Conservation (phyloP, 2,113 vertebrate genomes). For the Nothocercus julius region DNA sequence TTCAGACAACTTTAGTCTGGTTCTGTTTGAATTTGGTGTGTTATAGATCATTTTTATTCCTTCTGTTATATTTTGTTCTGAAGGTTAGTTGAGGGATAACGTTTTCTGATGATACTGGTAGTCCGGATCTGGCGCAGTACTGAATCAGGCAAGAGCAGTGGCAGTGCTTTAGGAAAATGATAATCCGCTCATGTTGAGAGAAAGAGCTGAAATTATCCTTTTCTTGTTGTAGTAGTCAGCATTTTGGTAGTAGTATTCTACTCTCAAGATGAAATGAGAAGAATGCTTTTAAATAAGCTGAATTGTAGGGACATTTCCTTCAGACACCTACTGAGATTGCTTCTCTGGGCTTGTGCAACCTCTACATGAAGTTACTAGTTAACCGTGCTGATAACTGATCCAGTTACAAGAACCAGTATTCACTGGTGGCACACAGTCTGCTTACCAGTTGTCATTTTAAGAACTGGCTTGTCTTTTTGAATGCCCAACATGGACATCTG, state of each 20-base stretch:
- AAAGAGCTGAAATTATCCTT: not conserved
- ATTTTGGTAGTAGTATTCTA: not conserved
- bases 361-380: not conserved
- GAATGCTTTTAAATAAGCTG: not conserved
- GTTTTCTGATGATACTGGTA: not conserved
- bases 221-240: not conserved
- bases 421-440: not conserved
- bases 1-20: not conserved
- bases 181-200: not conserved
- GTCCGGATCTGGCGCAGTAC: too few relatives aligned
- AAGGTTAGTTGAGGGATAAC: not conserved
- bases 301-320: not conserved
- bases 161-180: not conserved
- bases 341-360: not conserved
- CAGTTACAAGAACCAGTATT: not conserved
- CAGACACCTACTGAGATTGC: not conserved
- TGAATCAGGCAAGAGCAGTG: not conserved
- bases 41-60: not conserved
- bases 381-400: not conserved
- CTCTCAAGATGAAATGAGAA: not conserved
- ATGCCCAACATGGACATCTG: accelerated
- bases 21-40: not conserved
- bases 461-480: not conserved
- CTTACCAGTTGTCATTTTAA: not conserved
- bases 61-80: not conserved